These are phyloP conservation scores for Dryas iulia DNA, from an alignment of 1,140 invertebrate species.

Conservation along the genomic window DNA sequence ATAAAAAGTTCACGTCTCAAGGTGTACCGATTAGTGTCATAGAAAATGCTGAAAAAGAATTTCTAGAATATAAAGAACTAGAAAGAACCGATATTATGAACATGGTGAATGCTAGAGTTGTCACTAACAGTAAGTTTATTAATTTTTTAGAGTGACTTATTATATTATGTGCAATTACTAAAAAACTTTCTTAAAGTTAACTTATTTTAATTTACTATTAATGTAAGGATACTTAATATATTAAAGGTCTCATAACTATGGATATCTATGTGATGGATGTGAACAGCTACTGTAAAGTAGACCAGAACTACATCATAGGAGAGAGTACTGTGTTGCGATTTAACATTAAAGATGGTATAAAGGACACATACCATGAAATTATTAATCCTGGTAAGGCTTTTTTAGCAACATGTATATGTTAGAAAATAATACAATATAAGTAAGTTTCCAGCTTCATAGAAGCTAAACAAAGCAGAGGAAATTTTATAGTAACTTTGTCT, in stretches of 20 bases:
- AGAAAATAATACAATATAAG: neutral
- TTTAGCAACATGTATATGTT: neutral
- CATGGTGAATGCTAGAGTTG: conserved; percentile 46
- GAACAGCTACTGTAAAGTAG: conserved; percentile 50
- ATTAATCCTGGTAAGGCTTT: conserved; percentile 77
- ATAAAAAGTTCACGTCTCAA: conserved; percentile 51
- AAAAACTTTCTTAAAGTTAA: too few species aligned
- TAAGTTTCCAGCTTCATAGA: too few species aligned
- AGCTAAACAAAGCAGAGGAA: too few species aligned
- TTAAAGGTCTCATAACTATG: conserved; percentile 42
- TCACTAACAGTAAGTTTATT: conserved; percentile 25
- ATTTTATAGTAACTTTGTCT: too few species aligned
- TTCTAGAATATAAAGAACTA: conserved; percentile 38
- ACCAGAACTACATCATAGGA: conserved; percentile 44
- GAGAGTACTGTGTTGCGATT: conserved; percentile 72
- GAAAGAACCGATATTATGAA: conserved; percentile 54
- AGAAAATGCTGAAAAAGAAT: conserved; percentile 41
- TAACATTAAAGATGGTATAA: conserved; percentile 77
- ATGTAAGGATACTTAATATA: neutral
- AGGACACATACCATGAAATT: conserved; percentile 74
- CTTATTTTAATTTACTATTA: neutral
- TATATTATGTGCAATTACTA: too few species aligned
- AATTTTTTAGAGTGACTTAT: too few species aligned
- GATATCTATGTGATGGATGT: conserved; percentile 65
- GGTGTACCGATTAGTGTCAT: conserved; percentile 49